These are phyloP conservation scores for Steinernema feltiae DNA, from an alignment of 1,140 invertebrate species.

Conservation along the genomic window DNA sequence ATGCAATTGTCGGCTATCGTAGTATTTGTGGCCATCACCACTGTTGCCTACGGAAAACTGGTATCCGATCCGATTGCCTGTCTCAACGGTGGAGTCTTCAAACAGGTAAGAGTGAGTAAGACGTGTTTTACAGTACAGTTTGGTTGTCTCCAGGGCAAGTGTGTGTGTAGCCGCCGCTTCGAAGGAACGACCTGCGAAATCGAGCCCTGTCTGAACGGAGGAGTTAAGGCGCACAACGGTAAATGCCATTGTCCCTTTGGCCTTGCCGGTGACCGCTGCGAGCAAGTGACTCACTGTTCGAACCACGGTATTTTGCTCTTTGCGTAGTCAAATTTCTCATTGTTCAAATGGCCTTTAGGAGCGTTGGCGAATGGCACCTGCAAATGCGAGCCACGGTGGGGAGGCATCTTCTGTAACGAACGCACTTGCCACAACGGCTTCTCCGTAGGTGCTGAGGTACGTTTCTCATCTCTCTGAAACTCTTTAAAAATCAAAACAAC, in stretches of 20 bases:
- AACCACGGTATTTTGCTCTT: slow-evolving; percentile 21
- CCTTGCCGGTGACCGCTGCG: slow-evolving; percentile 29
- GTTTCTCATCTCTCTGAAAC: background rate
- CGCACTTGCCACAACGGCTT: slow-evolving; percentile 33
- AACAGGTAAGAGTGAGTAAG: too few species aligned
- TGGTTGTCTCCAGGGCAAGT: slow-evolving; percentile 36
- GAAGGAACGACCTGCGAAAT: slow-evolving; percentile 27
- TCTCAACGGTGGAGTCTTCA: too few species aligned
- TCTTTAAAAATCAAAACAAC: too few species aligned
- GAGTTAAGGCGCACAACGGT: slow-evolving; percentile 13
- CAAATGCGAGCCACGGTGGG: slow-evolving; percentile 26
- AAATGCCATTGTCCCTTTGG: slow-evolving; percentile 34
- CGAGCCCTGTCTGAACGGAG: slow-evolving; percentile 34
- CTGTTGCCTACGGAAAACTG: too few species aligned
- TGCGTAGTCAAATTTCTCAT: slow-evolving; percentile 8
- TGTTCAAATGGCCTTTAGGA: slow-evolving; percentile 13
- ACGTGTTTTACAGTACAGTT: background rate
- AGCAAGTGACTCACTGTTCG: slow-evolving; percentile 30
- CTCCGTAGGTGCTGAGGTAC: slow-evolving; percentile 21
- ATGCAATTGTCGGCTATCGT: too few species aligned
- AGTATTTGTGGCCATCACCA: too few species aligned
- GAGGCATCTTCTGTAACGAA: slow-evolving; percentile 31
- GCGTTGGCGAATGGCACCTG: slow-evolving; percentile 28
- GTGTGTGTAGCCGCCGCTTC: slow-evolving; percentile 24
- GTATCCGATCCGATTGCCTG: too few species aligned